A percentile compares a stretch with the other conserved stretches of the same genome.
phyloP scores from a whole-genome alignment of 2,888 invertebrate species.

The Rhingia rostrata region DNA sequence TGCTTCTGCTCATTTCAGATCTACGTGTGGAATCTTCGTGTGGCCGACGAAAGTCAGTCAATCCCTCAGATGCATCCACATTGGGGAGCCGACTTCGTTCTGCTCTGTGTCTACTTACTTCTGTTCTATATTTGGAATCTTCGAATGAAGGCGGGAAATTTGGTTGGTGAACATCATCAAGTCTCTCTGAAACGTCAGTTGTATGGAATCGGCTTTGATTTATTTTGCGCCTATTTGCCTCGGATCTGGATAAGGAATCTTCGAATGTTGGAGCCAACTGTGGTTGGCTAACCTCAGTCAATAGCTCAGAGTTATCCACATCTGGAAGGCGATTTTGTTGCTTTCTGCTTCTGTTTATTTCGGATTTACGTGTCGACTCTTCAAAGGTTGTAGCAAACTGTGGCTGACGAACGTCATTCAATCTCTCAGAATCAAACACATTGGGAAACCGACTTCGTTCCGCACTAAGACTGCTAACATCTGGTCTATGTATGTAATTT shows the following conservation, averaged over 20 bases:
- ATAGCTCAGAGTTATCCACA: slow-evolving; percentile 3
- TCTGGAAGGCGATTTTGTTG: background rate
- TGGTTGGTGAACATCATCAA: slow-evolving; percentile 1
- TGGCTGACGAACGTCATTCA: slow-evolving; percentile 1
- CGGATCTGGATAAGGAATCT: slow-evolving; percentile 1
- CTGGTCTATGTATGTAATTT: background rate
- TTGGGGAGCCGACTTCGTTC: background rate
- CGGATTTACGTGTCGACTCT: background rate
- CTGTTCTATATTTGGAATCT: slow-evolving; percentile 5
- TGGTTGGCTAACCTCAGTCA: slow-evolving; percentile 11
- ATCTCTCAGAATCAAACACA: background rate
- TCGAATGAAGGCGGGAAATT: background rate
- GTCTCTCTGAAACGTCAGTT: background rate
- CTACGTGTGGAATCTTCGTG: background rate
- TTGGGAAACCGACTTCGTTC: slow-evolving; percentile 6
- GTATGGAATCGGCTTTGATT: background rate
- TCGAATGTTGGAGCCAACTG: background rate
- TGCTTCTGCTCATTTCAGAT: background rate
- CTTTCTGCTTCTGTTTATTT: background rate
- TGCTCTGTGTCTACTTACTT: background rate
- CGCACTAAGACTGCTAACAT: background rate
- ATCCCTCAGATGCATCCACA: background rate
- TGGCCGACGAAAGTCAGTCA: slow-evolving; percentile 20
- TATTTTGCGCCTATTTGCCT: background rate
- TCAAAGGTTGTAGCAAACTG: slow-evolving; percentile 6